Base-by-base conservation (phyloP, 2,113 vertebrate species). In the Camelus dromedarius region DNA sequence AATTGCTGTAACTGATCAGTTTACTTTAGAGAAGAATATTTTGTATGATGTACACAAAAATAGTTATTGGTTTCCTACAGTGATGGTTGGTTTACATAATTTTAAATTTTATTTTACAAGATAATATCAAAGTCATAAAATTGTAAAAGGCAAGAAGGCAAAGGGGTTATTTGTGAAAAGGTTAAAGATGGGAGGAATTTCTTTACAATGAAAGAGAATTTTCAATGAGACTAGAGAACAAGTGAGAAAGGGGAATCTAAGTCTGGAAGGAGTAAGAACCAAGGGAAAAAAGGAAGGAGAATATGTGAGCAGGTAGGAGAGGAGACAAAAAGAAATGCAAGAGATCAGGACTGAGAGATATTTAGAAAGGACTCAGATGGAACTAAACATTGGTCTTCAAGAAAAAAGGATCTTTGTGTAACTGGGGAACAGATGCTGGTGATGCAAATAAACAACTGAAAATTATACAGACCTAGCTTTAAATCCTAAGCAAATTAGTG, bases 111-210 rank as follows among this genome's bases (percentile, higher is more conserved):
- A 46, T 60, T 75, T 85, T 82, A 86, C 5, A 60, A 67, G 50
- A 80, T 72, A 35, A 93, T 73, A 82, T 75, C 19, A 80, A 84
- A 90, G 35, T 85, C 72, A 90, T 79, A 90, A 93, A 90, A 93
- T 50, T 66, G 12, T 30, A 90, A 90, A 90, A 96, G 30, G 5
- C 38, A 56, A 92, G 52, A 93, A 82, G 9, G 35, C 54, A 73
- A n/a, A 92, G 35, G 1, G 10, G 22, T 8, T 80, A 62, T 84
- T 48, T 77, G 42, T 54, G n/a, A 77, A 93, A 83, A 89, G n/a
- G 9, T 76, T 50, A 62, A 75, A 12, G 52, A 76, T n/a, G 18
- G 16, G 54, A 92, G 19, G 15, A 60, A 91, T 69, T 77, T 69
- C 19, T 84, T 95, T 69, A 84, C 26, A 76, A 82, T 13, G 46